phyloP scores from a whole-genome alignment of 1,140 invertebrate species.

The Drosophila ogumai region DNA sequence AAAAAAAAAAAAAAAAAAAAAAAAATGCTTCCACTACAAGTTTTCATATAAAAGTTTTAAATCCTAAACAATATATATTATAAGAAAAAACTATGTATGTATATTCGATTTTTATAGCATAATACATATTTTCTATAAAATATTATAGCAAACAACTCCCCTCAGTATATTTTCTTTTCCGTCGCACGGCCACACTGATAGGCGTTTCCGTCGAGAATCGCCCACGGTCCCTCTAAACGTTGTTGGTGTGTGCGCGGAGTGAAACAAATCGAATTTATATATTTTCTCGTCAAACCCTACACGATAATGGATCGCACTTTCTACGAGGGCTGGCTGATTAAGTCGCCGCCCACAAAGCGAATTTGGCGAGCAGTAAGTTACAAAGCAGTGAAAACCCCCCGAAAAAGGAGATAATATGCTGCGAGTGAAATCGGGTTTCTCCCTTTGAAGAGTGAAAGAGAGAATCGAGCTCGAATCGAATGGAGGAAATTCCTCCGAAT shows the following conservation, averaged over 20 bases:
- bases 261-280: conserved; percentile 33
- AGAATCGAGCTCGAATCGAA: conserved; percentile 13
- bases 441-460: neutral
- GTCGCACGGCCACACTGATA: neutral
- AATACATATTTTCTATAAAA: neutral
- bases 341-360: conserved; percentile 94
- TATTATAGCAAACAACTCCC: neutral
- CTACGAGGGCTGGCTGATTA: conserved; percentile 95
- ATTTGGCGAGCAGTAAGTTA: conserved; percentile 94
- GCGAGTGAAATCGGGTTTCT: conserved; percentile 5
- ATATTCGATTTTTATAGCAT: neutral
- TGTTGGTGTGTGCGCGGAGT: conserved; percentile 30
- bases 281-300: conserved; percentile 12
- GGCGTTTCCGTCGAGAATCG: neutral
- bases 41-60: too few relatives aligned
- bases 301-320: conserved; percentile 87
- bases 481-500: conserved; percentile 38
- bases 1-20: too few relatives aligned
- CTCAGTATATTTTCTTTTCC: neutral
- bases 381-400: neutral
- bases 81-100: too few relatives aligned
- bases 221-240: conserved; percentile 10
- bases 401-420: neutral
- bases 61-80: too few relatives aligned
- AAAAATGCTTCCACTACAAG: too few relatives aligned